Evolutionary conservation across 2,113 vertebrate genomes (phyloP).

Genomic region (Fukomys damarensis): DNA sequence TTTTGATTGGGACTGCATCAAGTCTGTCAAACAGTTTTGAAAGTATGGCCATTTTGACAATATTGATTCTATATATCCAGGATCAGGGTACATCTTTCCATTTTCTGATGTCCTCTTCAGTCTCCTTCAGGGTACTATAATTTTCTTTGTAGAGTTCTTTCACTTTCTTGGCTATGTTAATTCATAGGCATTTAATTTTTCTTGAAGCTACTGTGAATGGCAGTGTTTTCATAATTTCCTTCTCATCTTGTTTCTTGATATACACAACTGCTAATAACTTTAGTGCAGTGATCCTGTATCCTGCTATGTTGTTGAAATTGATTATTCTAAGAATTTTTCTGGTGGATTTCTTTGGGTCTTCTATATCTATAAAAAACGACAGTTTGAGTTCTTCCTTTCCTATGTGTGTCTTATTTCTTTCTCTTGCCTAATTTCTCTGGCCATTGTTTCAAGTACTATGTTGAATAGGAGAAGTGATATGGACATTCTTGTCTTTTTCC

Average conservation of each 20-base stretch:
- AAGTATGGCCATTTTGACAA: background rate
- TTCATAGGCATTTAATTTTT: background rate
- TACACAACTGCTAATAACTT: background rate
- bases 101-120: background rate
- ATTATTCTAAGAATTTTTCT: background rate
- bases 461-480: background rate
- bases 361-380: background rate
- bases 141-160: background rate
- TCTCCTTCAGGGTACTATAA: background rate
- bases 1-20: background rate
- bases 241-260: background rate
- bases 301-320: background rate
- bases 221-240: background rate
- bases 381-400: background rate
- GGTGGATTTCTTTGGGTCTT: background rate
- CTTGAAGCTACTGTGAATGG: background rate
- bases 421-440: background rate
- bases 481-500: background rate
- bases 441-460: background rate
- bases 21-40: background rate
- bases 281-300: background rate
- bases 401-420: background rate
- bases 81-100: background rate
- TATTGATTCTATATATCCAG: background rate
- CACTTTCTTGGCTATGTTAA: background rate